These are phyloP conservation scores for Ophion ventricosus DNA, from an alignment of 2,888 invertebrate species.

Conservation along the genomic window DNA sequence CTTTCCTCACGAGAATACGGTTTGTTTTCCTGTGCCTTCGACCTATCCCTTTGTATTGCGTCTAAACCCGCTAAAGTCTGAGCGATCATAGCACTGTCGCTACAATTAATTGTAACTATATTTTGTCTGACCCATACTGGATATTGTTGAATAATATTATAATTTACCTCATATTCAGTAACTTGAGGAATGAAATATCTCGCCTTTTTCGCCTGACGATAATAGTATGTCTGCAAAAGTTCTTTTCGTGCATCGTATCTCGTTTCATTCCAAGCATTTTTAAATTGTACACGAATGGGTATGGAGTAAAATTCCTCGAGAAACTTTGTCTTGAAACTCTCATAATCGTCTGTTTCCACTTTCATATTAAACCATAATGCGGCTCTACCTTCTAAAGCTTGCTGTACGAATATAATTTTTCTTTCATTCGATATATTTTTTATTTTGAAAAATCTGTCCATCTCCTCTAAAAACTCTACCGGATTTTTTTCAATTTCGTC, in stretches of 20 bases:
- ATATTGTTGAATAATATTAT: constrained; percentile 9
- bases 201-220: constrained; percentile 44
- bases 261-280: constrained; percentile 44
- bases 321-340: constrained; percentile 37
- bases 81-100: neutral
- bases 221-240: constrained; percentile 38
- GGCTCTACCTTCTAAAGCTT: constrained; percentile 29
- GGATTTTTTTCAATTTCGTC: constrained; percentile 20
- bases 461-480: constrained; percentile 15
- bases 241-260: constrained; percentile 3
- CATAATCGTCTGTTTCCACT: constrained; percentile 8
- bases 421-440: constrained; percentile 4
- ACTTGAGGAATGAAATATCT: constrained; percentile 21
- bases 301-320: constrained; percentile 41
- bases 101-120: neutral
- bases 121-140: constrained; percentile 5
- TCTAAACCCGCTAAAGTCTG: constrained; percentile 43
- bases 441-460: constrained; percentile 36
- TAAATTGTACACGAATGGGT: constrained; percentile 30
- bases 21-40: constrained; percentile 3
- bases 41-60: neutral
- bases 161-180: constrained; percentile 18
- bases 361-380: constrained; percentile 30
- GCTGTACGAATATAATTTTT: constrained; percentile 4
- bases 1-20: neutral